Conservation (phyloP, 2,113 vertebrate species). For the Cebidichthys violaceus region DNA sequence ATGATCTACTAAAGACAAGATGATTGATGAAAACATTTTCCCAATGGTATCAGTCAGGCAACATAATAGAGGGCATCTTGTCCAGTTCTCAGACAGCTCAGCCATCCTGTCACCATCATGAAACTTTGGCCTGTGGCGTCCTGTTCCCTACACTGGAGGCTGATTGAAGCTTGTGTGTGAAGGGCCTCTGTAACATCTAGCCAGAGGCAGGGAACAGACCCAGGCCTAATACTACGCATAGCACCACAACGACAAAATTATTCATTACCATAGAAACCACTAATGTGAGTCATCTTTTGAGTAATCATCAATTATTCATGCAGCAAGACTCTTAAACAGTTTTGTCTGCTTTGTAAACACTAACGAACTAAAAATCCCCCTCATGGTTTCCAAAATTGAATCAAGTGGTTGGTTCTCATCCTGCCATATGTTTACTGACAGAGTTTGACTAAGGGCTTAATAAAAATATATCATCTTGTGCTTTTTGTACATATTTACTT, state of each 20-base stretch:
- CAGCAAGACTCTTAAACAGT: conserved; percentile 64
- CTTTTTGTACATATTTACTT: conserved; percentile 39
- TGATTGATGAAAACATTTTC: neutral
- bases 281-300: conserved; percentile 82
- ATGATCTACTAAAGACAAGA: neutral
- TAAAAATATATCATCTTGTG: conserved; percentile 17
- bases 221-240: conserved; percentile 61
- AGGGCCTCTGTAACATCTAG: conserved; percentile 33
- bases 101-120: conserved; percentile 33
- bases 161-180: conserved; percentile 40
- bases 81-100: conserved; percentile 23
- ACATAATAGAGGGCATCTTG: conserved; percentile 8
- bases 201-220: conserved; percentile 44
- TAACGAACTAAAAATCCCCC: conserved; percentile 67
- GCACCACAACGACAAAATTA: conserved; percentile 68
- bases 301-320: conserved; percentile 81
- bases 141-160: conserved; percentile 9
- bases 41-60: neutral
- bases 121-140: neutral
- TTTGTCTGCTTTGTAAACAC: conserved; percentile 76
- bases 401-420: conserved; percentile 64
- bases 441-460: conserved; percentile 35
- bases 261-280: conserved; percentile 75
- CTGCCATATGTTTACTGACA: conserved; percentile 60
- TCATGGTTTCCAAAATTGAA: conserved; percentile 55